Evolutionary conservation across 2,797 vertebrate species (phyloP).

Genomic region (Ataeniobius toweri): DNA sequence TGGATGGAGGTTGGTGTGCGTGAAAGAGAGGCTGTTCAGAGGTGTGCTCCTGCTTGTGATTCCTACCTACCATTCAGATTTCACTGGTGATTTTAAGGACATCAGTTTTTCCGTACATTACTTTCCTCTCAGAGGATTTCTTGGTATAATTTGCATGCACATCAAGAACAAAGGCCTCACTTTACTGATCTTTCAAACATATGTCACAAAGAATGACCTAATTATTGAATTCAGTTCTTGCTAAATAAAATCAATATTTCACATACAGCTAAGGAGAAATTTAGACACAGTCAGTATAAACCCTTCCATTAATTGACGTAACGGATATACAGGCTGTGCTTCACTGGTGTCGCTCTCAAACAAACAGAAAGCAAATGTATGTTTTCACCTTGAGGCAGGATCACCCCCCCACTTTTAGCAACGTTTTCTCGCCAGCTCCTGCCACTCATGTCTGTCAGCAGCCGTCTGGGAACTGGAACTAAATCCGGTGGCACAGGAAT

Average conservation of each 20-base stretch:
- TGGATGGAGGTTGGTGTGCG: conserved; percentile 72
- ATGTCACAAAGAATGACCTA: neutral
- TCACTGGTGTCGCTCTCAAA: conserved; percentile 13
- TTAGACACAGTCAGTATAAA: neutral
- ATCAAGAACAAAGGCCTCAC: neutral
- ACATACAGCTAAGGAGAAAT: neutral
- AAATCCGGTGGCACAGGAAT: conserved; percentile 24
- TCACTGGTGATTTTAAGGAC: conserved; percentile 9
- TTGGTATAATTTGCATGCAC: neutral
- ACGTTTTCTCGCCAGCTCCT: conserved; percentile 37
- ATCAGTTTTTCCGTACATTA: conserved; percentile 3
- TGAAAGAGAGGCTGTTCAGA: conserved; percentile 64
- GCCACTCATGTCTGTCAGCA: conserved; percentile 59
- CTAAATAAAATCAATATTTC: neutral
- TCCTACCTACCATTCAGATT: conserved; percentile 45
- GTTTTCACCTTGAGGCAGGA: conserved; percentile 44
- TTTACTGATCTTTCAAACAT: neutral
- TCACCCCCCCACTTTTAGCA: neutral
- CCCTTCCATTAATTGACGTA: neutral
- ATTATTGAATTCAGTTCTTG: neutral
- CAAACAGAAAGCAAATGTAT: conserved; percentile 26
- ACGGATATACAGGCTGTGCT: neutral
- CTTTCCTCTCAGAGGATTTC: neutral
- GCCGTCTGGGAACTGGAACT: conserved; percentile 31
- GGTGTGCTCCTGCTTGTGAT: conserved; percentile 50